phyloP scores from a whole-genome alignment of 2,888 invertebrate species.

The Eretmocerus hayati region DNA sequence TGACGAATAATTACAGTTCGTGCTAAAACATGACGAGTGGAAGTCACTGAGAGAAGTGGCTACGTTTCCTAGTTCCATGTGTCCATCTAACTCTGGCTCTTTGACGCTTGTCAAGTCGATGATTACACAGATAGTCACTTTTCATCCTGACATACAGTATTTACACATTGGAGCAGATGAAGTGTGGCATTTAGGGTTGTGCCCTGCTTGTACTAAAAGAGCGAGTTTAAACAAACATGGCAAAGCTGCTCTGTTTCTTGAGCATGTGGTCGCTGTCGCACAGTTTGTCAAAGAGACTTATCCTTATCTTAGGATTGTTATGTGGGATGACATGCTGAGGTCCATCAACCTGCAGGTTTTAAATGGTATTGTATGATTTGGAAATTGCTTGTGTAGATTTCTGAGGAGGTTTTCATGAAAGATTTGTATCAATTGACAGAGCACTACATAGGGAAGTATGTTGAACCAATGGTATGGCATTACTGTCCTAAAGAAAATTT shows the following conservation, averaged over 20 bases:
- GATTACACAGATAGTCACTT: slow-evolving; percentile 63
- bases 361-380: slow-evolving; percentile 47
- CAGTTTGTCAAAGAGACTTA: slow-evolving; percentile 56
- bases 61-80: slow-evolving; percentile 64
- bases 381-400: neutral
- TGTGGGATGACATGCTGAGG: slow-evolving; percentile 87
- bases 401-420: slow-evolving; percentile 10
- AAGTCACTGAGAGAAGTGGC: slow-evolving; percentile 59
- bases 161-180: slow-evolving; percentile 81
- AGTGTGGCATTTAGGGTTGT: slow-evolving; percentile 67
- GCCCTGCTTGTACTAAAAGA: slow-evolving; percentile 52
- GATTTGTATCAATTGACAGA: slow-evolving; percentile 46
- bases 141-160: slow-evolving; percentile 60
- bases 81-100: slow-evolving; percentile 61
- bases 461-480: slow-evolving; percentile 66
- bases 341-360: slow-evolving; percentile 52
- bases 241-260: slow-evolving; percentile 56
- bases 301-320: slow-evolving; percentile 59
- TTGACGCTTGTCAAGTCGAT: slow-evolving; percentile 58
- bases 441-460: slow-evolving; percentile 54
- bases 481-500: slow-evolving; percentile 57
- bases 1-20: slow-evolving; percentile 50
- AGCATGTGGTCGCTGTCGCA: slow-evolving; percentile 60
- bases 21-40: slow-evolving; percentile 66
- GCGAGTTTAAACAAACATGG: slow-evolving; percentile 49